Conservation (phyloP, 1,140 invertebrate genomes). For the Scaptomyza hsui region DNA sequence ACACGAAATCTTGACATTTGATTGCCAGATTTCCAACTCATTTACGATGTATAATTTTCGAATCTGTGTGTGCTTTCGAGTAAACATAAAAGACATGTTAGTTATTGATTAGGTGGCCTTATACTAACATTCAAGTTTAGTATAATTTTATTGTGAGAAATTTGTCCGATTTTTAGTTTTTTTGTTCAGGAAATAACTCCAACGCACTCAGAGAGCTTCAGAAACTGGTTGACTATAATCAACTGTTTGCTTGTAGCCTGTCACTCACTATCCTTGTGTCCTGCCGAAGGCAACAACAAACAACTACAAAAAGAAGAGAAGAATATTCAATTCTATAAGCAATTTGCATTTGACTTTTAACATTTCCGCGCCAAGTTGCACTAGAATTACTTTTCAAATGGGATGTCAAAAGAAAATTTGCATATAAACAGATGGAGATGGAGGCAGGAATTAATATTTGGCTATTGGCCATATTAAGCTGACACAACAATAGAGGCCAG, state of each 20-base stretch:
- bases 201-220: neutral
- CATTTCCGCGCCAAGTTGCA: slow-evolving; percentile 58
- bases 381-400: slow-evolving; percentile 69
- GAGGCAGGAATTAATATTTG: slow-evolving; percentile 75
- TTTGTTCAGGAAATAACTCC: neutral
- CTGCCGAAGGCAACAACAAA: slow-evolving; percentile 37
- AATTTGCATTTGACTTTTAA: slow-evolving; percentile 49
- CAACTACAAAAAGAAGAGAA: neutral
- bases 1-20: slow-evolving; percentile 16
- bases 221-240: slow-evolving; percentile 26
- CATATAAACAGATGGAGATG: slow-evolving; percentile 61
- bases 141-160: neutral
- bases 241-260: slow-evolving; percentile 36
- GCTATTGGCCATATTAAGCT: slow-evolving; percentile 80
- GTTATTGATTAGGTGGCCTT: neutral
- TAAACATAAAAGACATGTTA: neutral
- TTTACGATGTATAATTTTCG: slow-evolving; percentile 9
- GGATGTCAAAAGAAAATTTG: slow-evolving; percentile 58
- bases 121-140: no score
- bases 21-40: slow-evolving; percentile 35
- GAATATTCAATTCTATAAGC: slow-evolving; percentile 24
- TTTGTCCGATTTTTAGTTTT: no score
- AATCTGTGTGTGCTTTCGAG: neutral
- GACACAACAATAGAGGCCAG: slow-evolving; percentile 72
- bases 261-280: slow-evolving; percentile 39